phyloP scores from a whole-genome alignment of 2,888 invertebrate species.

The Drosophila setosimentum region DNA sequence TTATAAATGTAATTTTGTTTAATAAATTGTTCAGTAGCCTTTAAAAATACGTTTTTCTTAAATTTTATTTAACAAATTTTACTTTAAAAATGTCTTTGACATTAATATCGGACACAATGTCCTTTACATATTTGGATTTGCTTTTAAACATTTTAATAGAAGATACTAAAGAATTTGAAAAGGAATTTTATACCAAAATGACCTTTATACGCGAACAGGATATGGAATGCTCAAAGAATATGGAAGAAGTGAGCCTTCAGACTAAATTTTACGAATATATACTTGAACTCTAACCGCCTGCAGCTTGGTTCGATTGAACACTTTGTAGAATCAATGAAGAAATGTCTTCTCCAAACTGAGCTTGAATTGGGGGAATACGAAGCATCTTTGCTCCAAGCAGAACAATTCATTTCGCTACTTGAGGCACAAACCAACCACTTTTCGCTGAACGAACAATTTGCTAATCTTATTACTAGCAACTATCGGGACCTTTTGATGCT shows the following conservation, averaged over 20 bases:
- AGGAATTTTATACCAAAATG: conserved; percentile 56
- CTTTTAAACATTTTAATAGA: conserved; percentile 48
- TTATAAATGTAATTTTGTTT: neutral
- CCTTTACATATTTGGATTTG: conserved; percentile 61
- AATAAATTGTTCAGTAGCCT: neutral
- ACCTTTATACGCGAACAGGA: conserved; percentile 55
- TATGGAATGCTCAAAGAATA: conserved; percentile 29
- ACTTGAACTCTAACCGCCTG: neutral
- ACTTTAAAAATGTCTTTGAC: conserved; percentile 39
- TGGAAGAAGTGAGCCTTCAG: conserved; percentile 33
- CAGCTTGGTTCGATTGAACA: conserved; percentile 43
- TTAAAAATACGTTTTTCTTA: neutral
- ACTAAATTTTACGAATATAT: too few relatives aligned
- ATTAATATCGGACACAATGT: conserved; percentile 37
- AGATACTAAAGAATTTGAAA: conserved; percentile 52
- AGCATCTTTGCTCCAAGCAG: conserved; percentile 22
- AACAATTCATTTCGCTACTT: conserved; percentile 16
- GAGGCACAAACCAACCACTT: conserved; percentile 17
- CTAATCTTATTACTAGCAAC: conserved; percentile 1
- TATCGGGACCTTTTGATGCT: conserved; percentile 42
- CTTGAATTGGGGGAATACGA: conserved; percentile 50
- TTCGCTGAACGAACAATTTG: neutral
- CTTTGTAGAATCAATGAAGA: conserved; percentile 32
- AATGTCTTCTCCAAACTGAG: conserved; percentile 40
- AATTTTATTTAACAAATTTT: neutral